Percentiles rank a stretch among this genome's conserved stretches.
Evolutionary conservation across 2,888 invertebrate species (phyloP).

Genomic region (Rhogogaster chlorosoma): DNA sequence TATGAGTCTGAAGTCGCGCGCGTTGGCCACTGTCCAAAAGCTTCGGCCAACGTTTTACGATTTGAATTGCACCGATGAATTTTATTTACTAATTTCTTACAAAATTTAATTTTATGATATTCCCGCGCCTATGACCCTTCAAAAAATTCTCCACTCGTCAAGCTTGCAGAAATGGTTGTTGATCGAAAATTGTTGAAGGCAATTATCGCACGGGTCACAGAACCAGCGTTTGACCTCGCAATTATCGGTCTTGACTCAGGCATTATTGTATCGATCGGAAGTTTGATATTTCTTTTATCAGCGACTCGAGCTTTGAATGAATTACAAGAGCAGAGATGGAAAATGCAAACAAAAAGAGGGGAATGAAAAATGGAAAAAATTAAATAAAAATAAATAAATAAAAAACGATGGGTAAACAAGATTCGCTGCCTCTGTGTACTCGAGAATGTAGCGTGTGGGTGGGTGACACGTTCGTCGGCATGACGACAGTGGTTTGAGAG

Average conservation of each 20-base stretch:
- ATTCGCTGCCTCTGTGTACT: neutral
- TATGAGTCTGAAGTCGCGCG: slow-evolving; percentile 33
- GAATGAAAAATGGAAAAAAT: neutral
- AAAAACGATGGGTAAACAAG: neutral
- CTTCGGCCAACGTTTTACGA: neutral
- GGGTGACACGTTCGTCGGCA: slow-evolving; percentile 15
- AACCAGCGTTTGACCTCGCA: slow-evolving; percentile 3
- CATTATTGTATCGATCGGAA: slow-evolving; percentile 17
- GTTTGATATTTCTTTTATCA: slow-evolving; percentile 29
- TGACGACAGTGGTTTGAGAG: neutral
- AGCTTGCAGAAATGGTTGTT: neutral
- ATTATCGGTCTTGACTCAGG: slow-evolving; percentile 38
- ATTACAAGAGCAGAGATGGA: slow-evolving; percentile 5
- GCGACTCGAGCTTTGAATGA: slow-evolving; percentile 6
- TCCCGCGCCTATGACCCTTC: neutral
- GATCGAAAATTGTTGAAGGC: neutral
- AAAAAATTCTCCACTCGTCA: neutral
- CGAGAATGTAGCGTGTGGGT: neutral
- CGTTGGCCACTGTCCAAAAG: slow-evolving; percentile 11
- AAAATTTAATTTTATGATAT: neutral
- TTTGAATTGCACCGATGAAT: neutral
- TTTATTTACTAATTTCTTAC: neutral
- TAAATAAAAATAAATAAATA: neutral
- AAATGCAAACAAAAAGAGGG: slow-evolving; percentile 5
- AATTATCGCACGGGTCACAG: slow-evolving; percentile 17